Conservation (phyloP, 1,140 invertebrate genomes). For the Charaxes varanes region DNA sequence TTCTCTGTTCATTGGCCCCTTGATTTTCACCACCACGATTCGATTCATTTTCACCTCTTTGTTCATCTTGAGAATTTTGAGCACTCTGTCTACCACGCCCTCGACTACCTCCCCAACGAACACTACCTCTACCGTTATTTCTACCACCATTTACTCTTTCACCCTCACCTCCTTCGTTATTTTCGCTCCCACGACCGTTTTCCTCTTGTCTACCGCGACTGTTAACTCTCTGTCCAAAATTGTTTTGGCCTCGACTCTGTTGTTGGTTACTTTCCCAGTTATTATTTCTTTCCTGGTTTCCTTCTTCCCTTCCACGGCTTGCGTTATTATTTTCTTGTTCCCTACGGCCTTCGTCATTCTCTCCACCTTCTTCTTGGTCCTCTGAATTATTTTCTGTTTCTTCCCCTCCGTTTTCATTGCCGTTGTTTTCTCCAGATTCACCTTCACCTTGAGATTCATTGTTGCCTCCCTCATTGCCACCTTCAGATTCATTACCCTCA, state of each 20-base stretch:
- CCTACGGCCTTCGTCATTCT: no score
- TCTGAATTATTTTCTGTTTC: background rate
- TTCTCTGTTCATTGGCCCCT: background rate
- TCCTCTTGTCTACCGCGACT: no score
- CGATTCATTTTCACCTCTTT: background rate
- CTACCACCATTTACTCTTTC: background rate
- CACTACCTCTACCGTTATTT: background rate
- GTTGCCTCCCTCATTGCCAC: background rate
- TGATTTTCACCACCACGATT: conserved; percentile 1
- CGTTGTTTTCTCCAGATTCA: background rate
- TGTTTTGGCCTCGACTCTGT: no score
- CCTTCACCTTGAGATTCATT: conserved; percentile 1
- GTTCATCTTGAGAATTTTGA: conserved; percentile 1
- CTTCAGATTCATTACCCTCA: conserved; percentile 3
- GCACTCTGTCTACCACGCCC: background rate
- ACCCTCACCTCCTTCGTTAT: background rate
- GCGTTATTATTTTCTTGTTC: no score
- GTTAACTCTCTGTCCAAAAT: no score
- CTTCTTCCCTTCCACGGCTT: no score
- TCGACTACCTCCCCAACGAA: background rate
- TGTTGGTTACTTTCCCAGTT: no score
- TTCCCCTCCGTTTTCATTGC: background rate
- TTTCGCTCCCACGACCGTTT: no score
- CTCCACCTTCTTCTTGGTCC: background rate
- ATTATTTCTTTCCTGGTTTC: no score